These are phyloP conservation scores for Mycalesis mineus DNA, from an alignment of 2,888 invertebrate genomes.

Conservation along the genomic window DNA sequence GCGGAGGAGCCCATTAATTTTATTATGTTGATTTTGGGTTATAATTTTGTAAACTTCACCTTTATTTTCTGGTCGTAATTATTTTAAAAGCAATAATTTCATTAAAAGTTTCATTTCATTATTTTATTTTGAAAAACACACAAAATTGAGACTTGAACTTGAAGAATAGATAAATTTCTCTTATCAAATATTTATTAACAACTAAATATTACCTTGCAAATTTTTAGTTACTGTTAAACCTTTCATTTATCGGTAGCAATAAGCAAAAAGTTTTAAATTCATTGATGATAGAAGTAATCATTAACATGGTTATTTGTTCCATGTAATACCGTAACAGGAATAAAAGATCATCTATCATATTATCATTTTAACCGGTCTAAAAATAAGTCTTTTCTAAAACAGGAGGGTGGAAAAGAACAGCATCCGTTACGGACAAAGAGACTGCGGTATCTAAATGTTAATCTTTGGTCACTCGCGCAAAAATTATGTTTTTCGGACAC, in stretches of 20 bases:
- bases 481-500: conserved; percentile 77
- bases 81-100: not conserved
- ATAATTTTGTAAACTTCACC: conserved; percentile 3
- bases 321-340: not conserved
- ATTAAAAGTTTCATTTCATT: too few relatives aligned
- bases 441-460: conserved; percentile 73
- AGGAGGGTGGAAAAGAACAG: conserved; percentile 48
- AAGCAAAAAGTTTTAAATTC: too few relatives aligned
- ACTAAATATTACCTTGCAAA: too few relatives aligned
- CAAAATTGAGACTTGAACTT: too few relatives aligned
- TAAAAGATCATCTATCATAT: not conserved
- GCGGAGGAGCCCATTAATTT: conserved; percentile 43
- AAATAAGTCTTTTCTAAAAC: conserved; percentile 30
- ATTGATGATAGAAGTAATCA: too few relatives aligned
- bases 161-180: too few relatives aligned
- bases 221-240: too few relatives aligned
- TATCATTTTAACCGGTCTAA: conserved; percentile 23
- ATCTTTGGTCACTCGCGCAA: conserved; percentile 77
- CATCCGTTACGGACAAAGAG: conserved; percentile 62
- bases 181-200: too few relatives aligned
- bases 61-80: not conserved
- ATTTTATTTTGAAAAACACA: too few relatives aligned
- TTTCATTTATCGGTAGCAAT: too few relatives aligned
- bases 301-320: not conserved
- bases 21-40: conserved; percentile 39